Evolutionary conservation across 2,888 invertebrate genomes (phyloP).

Genomic region (Apodemia mormo): DNA sequence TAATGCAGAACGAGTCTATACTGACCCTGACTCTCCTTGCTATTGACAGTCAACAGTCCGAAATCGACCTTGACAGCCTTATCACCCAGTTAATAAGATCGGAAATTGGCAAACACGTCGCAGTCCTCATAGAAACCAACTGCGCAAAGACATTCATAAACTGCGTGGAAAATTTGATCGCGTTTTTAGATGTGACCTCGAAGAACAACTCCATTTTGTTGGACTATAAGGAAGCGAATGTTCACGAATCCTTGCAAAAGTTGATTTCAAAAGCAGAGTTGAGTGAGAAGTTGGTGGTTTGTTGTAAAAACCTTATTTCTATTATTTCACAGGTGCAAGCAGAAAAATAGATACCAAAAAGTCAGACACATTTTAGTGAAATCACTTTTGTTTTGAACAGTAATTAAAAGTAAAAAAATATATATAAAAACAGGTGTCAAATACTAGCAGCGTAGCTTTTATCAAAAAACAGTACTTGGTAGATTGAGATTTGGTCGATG

Average conservation of each 20-base stretch:
- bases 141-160: conserved; percentile 72
- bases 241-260: conserved; percentile 58
- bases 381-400: too few relatives aligned
- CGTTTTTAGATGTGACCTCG: conserved; percentile 70
- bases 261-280: conserved; percentile 59
- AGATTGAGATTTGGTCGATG: too few relatives aligned
- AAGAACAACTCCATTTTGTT: conserved; percentile 57
- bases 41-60: conserved; percentile 50
- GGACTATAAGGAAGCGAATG: conserved; percentile 62
- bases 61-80: conserved; percentile 47
- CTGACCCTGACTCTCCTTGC: conserved; percentile 86
- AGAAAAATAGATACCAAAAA: background rate
- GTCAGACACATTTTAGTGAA: too few relatives aligned
- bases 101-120: conserved; percentile 77
- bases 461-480: too few relatives aligned
- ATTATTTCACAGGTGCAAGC: conserved; percentile 43
- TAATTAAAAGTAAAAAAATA: too few relatives aligned
- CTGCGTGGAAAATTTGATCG: conserved; percentile 74
- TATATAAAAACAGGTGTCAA: too few relatives aligned
- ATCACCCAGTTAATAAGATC: conserved; percentile 65
- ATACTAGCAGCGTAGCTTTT: too few relatives aligned
- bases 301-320: conserved; percentile 47
- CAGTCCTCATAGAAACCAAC: conserved; percentile 72
- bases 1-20: conserved; percentile 94
- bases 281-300: conserved; percentile 51